A percentile compares a stretch with the other conserved stretches of the same genome.
These are phyloP conservation scores for Aviceda subcristata DNA, from an alignment of 2,113 vertebrate genomes.

Conservation along the genomic window DNA sequence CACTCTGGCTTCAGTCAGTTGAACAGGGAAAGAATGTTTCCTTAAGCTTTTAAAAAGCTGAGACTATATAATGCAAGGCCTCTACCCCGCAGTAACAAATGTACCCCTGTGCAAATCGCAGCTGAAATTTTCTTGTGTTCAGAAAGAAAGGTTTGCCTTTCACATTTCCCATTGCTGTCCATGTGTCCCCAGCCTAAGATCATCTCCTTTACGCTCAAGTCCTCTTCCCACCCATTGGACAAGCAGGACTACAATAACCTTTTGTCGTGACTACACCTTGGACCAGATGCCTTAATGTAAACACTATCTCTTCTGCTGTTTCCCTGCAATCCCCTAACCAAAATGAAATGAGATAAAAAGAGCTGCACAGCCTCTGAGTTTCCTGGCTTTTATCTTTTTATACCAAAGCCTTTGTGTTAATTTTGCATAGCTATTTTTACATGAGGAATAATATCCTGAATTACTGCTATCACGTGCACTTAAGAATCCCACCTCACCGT, in stretches of 20 bases:
- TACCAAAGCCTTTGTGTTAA: conserved; percentile 63
- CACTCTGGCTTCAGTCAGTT: accelerated
- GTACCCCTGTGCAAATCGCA: background rate
- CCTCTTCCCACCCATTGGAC: background rate
- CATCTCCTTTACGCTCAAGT: background rate
- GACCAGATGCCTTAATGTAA: conserved; percentile 20
- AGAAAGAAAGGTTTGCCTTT: background rate
- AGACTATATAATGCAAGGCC: background rate
- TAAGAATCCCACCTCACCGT: conserved; percentile 59
- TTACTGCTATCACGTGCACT: conserved; percentile 35
- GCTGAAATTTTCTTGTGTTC: background rate
- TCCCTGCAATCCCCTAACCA: background rate
- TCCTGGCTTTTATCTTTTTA: conserved; percentile 65
- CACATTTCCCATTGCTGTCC: background rate
- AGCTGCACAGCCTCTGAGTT: conserved; percentile 27
- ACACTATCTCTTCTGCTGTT: conserved; percentile 11
- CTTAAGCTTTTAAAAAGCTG: background rate
- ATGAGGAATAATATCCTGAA: conserved; percentile 54
- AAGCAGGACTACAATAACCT: background rate
- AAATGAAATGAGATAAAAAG: conserved; percentile 50
- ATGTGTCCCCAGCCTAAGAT: background rate
- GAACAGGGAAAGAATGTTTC: background rate
- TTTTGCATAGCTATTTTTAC: conserved; percentile 62
- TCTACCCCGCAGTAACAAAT: background rate
- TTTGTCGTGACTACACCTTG: conserved; percentile 21